Evolutionary conservation across 1,140 invertebrate species (phyloP), one percentile per base, ranked within the genome.

Genomic region (Myzus persicae): DNA sequence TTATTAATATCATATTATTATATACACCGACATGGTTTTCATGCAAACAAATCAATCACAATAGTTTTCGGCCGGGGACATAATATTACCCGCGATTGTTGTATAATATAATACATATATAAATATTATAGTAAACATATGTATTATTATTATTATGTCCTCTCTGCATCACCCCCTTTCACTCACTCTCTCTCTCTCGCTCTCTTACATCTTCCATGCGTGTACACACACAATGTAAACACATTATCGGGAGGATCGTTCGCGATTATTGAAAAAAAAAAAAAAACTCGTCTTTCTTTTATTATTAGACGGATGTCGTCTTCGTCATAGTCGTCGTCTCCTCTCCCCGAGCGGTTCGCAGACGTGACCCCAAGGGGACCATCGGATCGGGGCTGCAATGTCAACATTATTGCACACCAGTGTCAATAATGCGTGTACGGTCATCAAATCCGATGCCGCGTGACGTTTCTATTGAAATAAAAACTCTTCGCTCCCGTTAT

Each of bases 401-500:
- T 92, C 91, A 92, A 92, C 91, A 92, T 92, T 92, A 92, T 92
- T 82, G 91, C 91, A 92, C 91, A 82, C 91, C 91, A 92, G 91
- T 92, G 91, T 92, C 91, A 92, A 92, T 92, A 92, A 92, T 81
- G 67, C 48, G 91, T 92, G 91, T 92, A 92, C 91, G 91, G 91
- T 92, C 91, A 92, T 92, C 91, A 92, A 92, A 92, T 92, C 44
- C 91, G 91, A 92, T 92, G 91, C 76, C 91, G 76, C 91, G 76
- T 92, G 91, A 92, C 91, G 91, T 92, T 92, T 92, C 91, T 92
- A 92, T 92, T 92, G 91, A 92, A 91, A 92, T 92, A 92, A 92
- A 92, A 92, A 92, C 91, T n/a, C 59, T 76, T 44, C 46, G 36
- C 91, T 82, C 59, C 91, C 91, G 76, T 92, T 92, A 46, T 76